Conservation (phyloP, 2,797 vertebrate genomes). For the Enteromius unitaeniatus region DNA sequence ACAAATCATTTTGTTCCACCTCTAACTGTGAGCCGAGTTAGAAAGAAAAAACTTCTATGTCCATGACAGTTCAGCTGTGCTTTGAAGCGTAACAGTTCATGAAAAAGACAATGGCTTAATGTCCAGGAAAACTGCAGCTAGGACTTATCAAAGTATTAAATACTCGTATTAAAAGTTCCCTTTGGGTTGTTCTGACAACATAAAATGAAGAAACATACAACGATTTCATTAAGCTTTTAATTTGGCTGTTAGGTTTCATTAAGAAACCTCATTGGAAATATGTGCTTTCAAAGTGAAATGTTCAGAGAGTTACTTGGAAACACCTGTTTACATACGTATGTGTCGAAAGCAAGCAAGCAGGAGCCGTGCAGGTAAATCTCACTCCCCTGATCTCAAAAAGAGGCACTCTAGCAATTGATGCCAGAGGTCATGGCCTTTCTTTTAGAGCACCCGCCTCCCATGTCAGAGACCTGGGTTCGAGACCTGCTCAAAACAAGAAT, state of each 20-base stretch:
- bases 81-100: conserved; percentile 39
- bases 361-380: too few species aligned
- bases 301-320: too few species aligned
- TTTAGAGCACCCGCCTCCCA: too few species aligned
- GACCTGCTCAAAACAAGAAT: too few species aligned
- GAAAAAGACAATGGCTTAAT: conserved; percentile 52
- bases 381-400: too few species aligned
- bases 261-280: neutral
- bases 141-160: conserved; percentile 49
- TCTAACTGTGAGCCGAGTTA: conserved; percentile 31
- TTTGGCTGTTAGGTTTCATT: neutral
- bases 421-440: too few species aligned
- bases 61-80: conserved; percentile 33
- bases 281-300: too few species aligned
- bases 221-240: neutral
- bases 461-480: too few species aligned
- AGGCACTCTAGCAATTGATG: too few species aligned
- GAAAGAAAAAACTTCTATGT: neutral
- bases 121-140: conserved; percentile 58
- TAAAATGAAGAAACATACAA: neutral
- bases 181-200: neutral
- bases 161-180: neutral
- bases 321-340: too few species aligned
- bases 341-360: too few species aligned
- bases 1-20: conserved; percentile 23